phyloP scores from a whole-genome alignment of 1,140 invertebrate genomes.

The Mizuhopecten yessoensis region DNA sequence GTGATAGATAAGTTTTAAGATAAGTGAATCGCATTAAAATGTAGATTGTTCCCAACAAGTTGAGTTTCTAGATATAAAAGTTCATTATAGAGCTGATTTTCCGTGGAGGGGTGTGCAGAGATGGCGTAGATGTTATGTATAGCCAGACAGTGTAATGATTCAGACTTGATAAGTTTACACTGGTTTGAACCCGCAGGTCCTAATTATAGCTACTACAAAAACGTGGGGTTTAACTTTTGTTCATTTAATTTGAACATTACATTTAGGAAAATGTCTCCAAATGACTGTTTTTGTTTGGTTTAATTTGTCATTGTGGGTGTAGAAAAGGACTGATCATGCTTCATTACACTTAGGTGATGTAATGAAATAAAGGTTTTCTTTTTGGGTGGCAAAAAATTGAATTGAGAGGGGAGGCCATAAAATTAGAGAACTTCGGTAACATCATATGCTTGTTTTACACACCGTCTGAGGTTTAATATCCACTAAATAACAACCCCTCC shows the following conservation, averaged over 20 bases:
- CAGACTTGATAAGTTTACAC: not conserved
- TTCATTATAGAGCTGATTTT: not conserved
- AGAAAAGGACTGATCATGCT: too few relatives aligned
- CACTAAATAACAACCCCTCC: not conserved
- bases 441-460: not conserved
- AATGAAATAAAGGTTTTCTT: slow-evolving; percentile 2
- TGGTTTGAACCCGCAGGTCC: not conserved
- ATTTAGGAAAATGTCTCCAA: not conserved
- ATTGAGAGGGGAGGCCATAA: not conserved
- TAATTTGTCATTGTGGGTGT: not conserved
- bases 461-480: not conserved
- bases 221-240: not conserved
- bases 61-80: not conserved
- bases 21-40: not conserved
- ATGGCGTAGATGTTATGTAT: not conserved
- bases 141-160: slow-evolving; percentile 3
- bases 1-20: not conserved
- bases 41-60: not conserved
- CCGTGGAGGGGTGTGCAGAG: too few relatives aligned
- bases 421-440: not conserved
- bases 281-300: not conserved
- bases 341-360: not conserved
- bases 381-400: not conserved
- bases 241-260: not conserved
- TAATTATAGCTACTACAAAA: not conserved